phyloP scores from a whole-genome alignment of 2,113 vertebrate species.

The Sardina pilchardus region DNA sequence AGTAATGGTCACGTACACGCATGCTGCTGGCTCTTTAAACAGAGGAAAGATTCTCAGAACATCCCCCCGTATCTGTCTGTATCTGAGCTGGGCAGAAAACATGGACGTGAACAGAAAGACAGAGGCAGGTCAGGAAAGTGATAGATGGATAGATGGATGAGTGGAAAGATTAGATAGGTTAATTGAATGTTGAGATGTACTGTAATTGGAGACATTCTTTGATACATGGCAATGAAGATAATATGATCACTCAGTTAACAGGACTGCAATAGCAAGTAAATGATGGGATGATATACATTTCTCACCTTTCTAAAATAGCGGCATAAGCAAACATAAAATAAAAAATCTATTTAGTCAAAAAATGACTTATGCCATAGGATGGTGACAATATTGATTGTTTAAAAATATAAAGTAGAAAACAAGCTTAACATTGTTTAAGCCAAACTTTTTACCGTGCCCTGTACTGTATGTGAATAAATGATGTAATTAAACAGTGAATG shows the following conservation, averaged over 20 bases:
- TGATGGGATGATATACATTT: no score
- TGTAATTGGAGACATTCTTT: not conserved
- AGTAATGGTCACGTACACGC: constrained; percentile 48
- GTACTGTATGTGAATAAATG: no score
- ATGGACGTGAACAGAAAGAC: not conserved
- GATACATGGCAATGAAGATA: not conserved
- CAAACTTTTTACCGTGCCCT: no score
- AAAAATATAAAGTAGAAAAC: no score
- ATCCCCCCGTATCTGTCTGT: not conserved
- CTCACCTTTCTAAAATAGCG: no score
- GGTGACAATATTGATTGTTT: no score
- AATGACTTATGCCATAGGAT: no score
- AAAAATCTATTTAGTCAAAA: no score
- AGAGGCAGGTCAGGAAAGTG: not conserved
- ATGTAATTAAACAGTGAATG: not conserved
- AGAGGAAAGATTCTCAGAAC: not conserved
- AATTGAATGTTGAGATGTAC: no score
- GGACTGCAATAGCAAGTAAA: no score
- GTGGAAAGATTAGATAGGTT: not conserved
- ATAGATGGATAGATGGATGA: not conserved
- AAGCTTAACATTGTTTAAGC: no score
- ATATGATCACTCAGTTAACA: not conserved
- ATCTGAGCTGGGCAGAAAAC: not conserved
- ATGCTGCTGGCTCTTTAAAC: not conserved
- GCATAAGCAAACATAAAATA: no score